phyloP scores from a whole-genome alignment of 2,797 vertebrate species.

The Acipenser ruthenus region DNA sequence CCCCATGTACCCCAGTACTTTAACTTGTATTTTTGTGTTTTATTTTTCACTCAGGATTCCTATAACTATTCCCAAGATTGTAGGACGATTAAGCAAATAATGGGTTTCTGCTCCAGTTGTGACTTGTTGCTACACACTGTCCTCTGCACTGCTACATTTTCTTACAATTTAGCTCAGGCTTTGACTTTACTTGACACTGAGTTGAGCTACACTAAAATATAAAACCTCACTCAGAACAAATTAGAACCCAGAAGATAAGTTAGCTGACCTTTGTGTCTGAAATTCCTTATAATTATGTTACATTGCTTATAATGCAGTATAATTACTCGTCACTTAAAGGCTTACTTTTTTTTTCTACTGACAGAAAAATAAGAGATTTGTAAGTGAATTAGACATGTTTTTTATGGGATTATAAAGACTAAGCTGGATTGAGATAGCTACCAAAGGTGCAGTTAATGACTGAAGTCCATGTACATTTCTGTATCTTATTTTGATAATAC shows the following conservation, averaged over 20 bases:
- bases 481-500: no score
- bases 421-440: no score
- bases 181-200: not conserved
- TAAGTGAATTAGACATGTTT: no score
- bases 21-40: no score
- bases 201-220: not conserved
- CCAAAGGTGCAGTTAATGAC: no score
- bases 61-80: not conserved
- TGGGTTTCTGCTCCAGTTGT: not conserved
- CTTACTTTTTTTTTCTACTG: not conserved
- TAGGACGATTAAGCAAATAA: not conserved
- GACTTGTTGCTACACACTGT: not conserved
- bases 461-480: no score
- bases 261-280: not conserved
- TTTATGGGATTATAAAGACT: no score
- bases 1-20: no score
- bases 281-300: conserved; percentile 1
- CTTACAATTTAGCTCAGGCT: not conserved
- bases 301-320: not conserved
- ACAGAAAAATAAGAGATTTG: no score
- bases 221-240: not conserved
- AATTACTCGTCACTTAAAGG: not conserved
- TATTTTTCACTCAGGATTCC: no score
- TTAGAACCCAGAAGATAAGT: not conserved
- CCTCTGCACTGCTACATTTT: not conserved